Evolutionary conservation across 2,888 invertebrate species (phyloP).

Genomic region (Frankliniella fusca): DNA sequence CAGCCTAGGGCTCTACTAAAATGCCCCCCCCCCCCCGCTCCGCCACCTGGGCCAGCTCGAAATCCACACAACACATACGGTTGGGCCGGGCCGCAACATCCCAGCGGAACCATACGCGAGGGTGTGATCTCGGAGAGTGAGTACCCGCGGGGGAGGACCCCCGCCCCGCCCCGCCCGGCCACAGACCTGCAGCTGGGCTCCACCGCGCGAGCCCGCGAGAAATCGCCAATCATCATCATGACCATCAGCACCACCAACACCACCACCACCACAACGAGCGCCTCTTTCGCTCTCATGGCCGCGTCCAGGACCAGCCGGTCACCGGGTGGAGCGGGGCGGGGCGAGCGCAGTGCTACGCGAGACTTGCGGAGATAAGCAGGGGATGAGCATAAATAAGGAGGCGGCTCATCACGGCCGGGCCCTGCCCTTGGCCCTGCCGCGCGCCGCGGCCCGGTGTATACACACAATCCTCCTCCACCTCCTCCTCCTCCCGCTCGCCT

Average conservation of each 20-base stretch:
- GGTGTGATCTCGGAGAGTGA: too few species aligned
- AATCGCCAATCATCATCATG: background rate
- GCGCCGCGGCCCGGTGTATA: background rate
- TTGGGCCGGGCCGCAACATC: background rate
- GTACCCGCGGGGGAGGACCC: background rate
- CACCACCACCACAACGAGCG: background rate
- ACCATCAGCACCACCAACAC: background rate
- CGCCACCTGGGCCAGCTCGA: too few species aligned
- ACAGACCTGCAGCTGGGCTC: too few species aligned
- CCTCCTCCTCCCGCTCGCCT: conserved; percentile 18
- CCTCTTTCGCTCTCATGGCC: background rate
- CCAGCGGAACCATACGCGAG: too few species aligned
- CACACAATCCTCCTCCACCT: background rate
- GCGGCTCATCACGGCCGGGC: background rate
- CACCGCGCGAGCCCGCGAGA: background rate
- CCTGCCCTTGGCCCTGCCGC: background rate
- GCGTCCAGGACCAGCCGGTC: background rate
- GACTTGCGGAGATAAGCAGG: conserved; percentile 10
- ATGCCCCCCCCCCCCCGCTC: too few species aligned
- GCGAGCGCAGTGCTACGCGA: background rate
- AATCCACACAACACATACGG: too few species aligned
- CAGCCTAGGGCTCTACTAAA: too few species aligned
- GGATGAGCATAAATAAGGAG: conserved; percentile 24
- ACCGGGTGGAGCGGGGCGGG: background rate
- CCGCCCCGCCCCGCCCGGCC: background rate